Base-by-base conservation (phyloP, 2,888 invertebrate genomes). In the Drosophila paucipuncta region DNA sequence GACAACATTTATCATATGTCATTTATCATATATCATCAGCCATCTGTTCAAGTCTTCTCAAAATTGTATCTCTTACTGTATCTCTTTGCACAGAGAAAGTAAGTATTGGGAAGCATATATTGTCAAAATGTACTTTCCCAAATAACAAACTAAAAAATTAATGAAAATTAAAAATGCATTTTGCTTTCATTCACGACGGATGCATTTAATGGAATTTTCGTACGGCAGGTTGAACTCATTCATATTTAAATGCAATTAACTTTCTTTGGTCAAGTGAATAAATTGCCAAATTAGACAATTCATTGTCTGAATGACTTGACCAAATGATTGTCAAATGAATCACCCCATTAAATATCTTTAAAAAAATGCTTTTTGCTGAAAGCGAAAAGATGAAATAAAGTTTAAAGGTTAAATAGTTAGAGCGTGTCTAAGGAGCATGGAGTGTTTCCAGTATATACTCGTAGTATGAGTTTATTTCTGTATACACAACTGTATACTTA, bases 271-370 rank as follows among this genome's bases (percentile, higher is more conserved):
- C 54, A 28, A 37, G 22, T 18, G 16, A 41, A 57, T 57, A n/a
- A 57, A 28, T 39, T 11, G 5, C 39, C 37, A 58, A 58, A 41
- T 58, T 30, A 31, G 22, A 7, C 22, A 43, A 58, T 22, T 58
- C 41, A 43, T 58, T 30, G 30, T 43, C 16, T 1, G 16, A 35
- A 53, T 37, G 54, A 61, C 53, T 58, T 22, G 60, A 35, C 53
- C 5, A 33, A 61, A 22, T 16, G 10, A 30, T 16, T 52, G 11
- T 35, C 16, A 16, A 30, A 31, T 58, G 25, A 41, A 22, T 58
- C 22, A 58, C 31, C 31, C 22, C 22, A 41, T 31, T 9, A 43
- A n/a, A 41, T 13, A 7, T 4, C 1, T 5, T 31, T 4, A 5
- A 30, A 18, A 11, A n/a, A 6, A 22, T 7, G 6, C 1, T 1